These are phyloP conservation scores for Tipula helvola DNA, from an alignment of 2,888 invertebrate species.

Conservation along the genomic window DNA sequence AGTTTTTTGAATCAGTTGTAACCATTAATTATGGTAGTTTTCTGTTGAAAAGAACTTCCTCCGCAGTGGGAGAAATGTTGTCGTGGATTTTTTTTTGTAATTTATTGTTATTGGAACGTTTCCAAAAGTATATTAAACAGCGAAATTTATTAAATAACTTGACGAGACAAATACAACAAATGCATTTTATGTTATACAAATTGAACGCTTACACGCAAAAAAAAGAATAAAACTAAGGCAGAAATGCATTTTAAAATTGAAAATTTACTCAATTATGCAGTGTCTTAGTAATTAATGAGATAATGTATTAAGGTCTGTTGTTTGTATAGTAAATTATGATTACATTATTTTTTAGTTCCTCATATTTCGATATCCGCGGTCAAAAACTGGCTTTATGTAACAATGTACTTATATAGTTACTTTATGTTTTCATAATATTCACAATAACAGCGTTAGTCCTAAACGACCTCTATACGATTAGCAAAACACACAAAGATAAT, in stretches of 20 bases:
- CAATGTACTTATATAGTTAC: too few relatives aligned
- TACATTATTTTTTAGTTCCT: background rate
- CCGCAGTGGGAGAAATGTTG: background rate
- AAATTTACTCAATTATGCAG: background rate
- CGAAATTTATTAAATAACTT: background rate
- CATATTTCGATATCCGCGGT: background rate
- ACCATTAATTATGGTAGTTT: too few relatives aligned
- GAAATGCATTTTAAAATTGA: background rate
- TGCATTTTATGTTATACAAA: background rate
- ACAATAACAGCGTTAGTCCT: too few relatives aligned
- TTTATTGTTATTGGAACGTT: background rate
- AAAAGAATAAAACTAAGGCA: background rate
- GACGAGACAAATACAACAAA: background rate
- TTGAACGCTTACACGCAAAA: background rate
- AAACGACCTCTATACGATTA: too few relatives aligned
- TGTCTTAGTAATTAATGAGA: background rate
- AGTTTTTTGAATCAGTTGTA: too few relatives aligned
- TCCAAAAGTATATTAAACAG: background rate
- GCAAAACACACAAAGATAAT: too few relatives aligned
- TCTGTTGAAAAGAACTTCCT: too few relatives aligned
- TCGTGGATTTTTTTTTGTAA: background rate
- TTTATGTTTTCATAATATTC: too few relatives aligned
- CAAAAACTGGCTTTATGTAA: too few relatives aligned
- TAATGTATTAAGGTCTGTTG: background rate
- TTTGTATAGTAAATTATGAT: background rate